Percentiles rank a stretch among this genome's conserved stretches.
Conservation (phyloP, 2,797 vertebrate species). For the Huso huso region DNA sequence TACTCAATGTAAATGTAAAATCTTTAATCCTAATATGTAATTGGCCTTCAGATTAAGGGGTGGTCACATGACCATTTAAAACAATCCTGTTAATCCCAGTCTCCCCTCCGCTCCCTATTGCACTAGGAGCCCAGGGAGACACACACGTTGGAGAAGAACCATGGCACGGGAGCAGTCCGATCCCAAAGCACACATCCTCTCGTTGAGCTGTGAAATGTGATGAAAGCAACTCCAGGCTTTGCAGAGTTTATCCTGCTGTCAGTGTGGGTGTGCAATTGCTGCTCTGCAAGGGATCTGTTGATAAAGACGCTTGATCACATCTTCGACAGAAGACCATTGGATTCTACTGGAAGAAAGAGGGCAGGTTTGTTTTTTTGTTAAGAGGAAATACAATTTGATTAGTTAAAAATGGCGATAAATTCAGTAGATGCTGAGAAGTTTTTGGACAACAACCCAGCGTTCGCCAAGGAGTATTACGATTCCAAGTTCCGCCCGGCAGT, state of each 20-base stretch:
- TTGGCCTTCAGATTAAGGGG: slow-evolving; percentile 61
- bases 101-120: slow-evolving; percentile 47
- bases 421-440: slow-evolving; percentile 73
- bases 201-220: no score
- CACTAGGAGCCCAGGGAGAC: slow-evolving; percentile 21
- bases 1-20: slow-evolving; percentile 13
- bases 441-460: slow-evolving; percentile 71
- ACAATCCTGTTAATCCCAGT: slow-evolving; percentile 57
- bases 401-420: slow-evolving; percentile 53
- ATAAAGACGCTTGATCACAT: no score
- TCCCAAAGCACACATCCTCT: no score
- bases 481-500: slow-evolving; percentile 58
- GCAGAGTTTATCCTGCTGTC: no score
- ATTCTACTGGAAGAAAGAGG: no score
- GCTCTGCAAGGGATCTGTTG: no score
- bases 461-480: slow-evolving; percentile 76
- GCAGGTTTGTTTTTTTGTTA: no score
- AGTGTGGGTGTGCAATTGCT: no score
- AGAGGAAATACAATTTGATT: no score
- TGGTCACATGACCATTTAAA: slow-evolving; percentile 62
- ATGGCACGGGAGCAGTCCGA: slow-evolving; percentile 2
- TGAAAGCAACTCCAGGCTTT: no score
- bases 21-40: slow-evolving; percentile 49
- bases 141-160: slow-evolving; percentile 26
- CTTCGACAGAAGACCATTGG: no score